Conservation (phyloP, 2,797 vertebrate species). For the Typhlichthys eigenmanni region DNA sequence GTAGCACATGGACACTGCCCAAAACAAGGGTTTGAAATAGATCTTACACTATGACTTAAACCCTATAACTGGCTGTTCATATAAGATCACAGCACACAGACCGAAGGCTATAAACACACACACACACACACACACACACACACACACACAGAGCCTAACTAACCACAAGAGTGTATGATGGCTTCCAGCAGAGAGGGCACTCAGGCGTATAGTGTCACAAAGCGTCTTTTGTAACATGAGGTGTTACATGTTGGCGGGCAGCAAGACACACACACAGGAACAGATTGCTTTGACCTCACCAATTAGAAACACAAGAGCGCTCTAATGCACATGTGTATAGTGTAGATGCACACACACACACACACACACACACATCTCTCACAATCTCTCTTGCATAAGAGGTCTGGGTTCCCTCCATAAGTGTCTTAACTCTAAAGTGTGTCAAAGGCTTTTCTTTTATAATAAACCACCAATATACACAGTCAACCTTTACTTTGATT, state of each 20-base stretch:
- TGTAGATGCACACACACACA: neutral
- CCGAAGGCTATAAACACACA: neutral
- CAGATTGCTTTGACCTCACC: constrained; percentile 7
- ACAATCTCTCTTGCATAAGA: constrained; percentile 13
- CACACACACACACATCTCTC: constrained; percentile 19
- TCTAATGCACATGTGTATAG: neutral
- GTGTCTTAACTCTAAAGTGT: constrained; percentile 46
- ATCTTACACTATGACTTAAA: too few relatives aligned
- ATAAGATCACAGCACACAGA: constrained; percentile 16
- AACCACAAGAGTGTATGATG: constrained; percentile 35
- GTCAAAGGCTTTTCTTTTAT: constrained; percentile 42
- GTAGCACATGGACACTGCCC: neutral
- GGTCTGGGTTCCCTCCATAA: constrained; percentile 37
- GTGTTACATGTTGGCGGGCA: constrained; percentile 20
- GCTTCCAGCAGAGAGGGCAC: constrained; percentile 45
- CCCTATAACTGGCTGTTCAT: neutral
- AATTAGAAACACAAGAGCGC: neutral
- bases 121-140: neutral
- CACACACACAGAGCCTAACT: constrained; percentile 19
- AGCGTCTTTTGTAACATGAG: constrained; percentile 19
- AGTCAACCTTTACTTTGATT: constrained; percentile 61
- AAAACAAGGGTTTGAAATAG: neutral
- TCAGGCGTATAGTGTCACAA: constrained; percentile 44
- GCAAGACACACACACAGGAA: neutral
- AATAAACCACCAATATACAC: constrained; percentile 21